phyloP scores from a whole-genome alignment of 2,888 invertebrate genomes.

The Thymelicus sylvestris region DNA sequence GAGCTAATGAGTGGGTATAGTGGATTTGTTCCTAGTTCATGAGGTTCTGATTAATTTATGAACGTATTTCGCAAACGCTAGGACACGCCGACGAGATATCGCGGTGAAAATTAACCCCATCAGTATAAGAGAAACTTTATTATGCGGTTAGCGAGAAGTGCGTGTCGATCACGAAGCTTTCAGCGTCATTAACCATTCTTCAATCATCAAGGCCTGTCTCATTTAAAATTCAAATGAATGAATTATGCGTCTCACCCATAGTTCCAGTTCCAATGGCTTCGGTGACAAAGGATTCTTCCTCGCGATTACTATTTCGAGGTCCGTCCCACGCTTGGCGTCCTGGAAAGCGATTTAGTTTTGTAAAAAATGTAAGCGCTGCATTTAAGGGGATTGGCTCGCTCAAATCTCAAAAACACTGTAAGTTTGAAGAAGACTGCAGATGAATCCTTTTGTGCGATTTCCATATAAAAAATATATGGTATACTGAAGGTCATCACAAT shows the following conservation, averaged over 20 bases:
- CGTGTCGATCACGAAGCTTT: conserved; percentile 61
- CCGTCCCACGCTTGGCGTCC: conserved; percentile 91
- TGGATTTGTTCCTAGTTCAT: conserved; percentile 22
- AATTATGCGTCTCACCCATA: conserved; percentile 87
- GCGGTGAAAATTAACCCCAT: conserved; percentile 72
- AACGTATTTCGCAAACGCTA: conserved; percentile 61
- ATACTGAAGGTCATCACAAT: too few relatives aligned
- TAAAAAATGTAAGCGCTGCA: conserved; percentile 36
- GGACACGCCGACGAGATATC: conserved; percentile 58
- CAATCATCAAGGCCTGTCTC: conserved; percentile 50
- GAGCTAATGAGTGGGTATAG: conserved; percentile 20
- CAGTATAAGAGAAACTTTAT: conserved; percentile 72
- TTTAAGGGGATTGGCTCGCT: too few relatives aligned
- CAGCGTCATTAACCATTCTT: conserved; percentile 60
- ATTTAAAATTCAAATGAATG: conserved; percentile 52
- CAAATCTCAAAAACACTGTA: too few relatives aligned
- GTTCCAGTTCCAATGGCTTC: conserved; percentile 92
- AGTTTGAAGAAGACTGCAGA: too few relatives aligned
- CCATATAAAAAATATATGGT: too few relatives aligned
- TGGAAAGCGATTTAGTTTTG: conserved; percentile 60
- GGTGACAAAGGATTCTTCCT: conserved; percentile 91
- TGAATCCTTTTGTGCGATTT: too few relatives aligned
- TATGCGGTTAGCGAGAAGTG: conserved; percentile 72
- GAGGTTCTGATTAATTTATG: conserved; percentile 42
- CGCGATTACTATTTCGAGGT: conserved; percentile 92